Percentiles rank a stretch among this genome's conserved stretches.
These are phyloP conservation scores for Tragelaphus oryx DNA, from an alignment of 2,797 vertebrate species.

Conservation along the genomic window DNA sequence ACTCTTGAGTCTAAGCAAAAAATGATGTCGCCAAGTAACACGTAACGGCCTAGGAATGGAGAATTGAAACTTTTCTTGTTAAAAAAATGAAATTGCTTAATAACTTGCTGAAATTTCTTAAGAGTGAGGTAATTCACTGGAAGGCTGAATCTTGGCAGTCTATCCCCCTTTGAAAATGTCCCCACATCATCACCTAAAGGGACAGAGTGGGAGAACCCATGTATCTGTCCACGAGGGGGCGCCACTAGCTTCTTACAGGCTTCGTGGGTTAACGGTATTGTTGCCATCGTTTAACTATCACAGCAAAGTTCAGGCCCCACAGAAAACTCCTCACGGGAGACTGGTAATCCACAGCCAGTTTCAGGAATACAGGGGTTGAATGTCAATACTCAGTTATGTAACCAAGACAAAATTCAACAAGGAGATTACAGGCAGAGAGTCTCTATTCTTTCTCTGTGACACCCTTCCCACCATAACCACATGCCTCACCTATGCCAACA, in stretches of 20 bases:
- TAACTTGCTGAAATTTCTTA: constrained; percentile 59
- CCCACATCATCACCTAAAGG: neutral
- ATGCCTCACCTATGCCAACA: neutral
- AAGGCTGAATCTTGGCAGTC: neutral
- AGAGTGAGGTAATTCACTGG: constrained; percentile 29
- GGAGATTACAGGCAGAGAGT: neutral
- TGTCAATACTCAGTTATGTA: neutral
- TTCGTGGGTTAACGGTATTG: neutral
- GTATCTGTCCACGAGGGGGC: neutral
- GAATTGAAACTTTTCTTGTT: constrained; percentile 25
- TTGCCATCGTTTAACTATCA: neutral
- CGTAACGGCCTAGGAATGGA: constrained; percentile 9
- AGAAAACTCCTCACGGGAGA: neutral
- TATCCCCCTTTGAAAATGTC: neutral
- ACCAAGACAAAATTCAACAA: neutral
- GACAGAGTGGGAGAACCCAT: neutral
- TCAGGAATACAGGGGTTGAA: neutral
- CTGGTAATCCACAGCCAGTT: neutral
- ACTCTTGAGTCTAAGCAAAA: neutral
- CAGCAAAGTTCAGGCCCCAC: neutral
- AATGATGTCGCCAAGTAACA: neutral
- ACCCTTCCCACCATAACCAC: neutral
- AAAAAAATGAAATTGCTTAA: constrained; percentile 16
- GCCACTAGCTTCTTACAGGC: neutral
- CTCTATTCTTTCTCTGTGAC: neutral